These are phyloP conservation scores for Diabrotica virgifera DNA, from an alignment of 1,140 invertebrate species.

Conservation along the genomic window DNA sequence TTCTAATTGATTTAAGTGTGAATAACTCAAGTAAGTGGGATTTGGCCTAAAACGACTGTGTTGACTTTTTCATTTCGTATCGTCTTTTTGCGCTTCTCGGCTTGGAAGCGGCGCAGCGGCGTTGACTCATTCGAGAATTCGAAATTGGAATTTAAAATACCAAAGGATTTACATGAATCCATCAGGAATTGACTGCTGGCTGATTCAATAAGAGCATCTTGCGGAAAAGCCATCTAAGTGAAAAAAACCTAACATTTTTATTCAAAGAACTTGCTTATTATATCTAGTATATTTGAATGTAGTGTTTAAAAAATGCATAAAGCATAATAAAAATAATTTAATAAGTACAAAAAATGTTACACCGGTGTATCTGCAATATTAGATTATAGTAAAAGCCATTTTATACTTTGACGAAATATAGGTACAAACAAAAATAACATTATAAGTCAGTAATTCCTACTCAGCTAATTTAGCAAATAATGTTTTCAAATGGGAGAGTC, in stretches of 20 bases:
- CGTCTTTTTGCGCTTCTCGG: neutral
- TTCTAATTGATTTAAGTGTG: slow-evolving; percentile 3
- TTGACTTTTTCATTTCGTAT: neutral
- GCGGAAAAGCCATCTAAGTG: neutral
- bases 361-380: no score
- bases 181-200: slow-evolving; percentile 1
- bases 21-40: slow-evolving; percentile 2
- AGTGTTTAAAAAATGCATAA: no score
- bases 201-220: neutral
- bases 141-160: neutral
- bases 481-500: no score
- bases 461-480: no score
- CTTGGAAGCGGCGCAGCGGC: neutral
- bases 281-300: no score
- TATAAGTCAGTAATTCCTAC: no score
- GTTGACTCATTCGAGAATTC: neutral
- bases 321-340: no score
- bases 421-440: no score
- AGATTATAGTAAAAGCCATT: no score
- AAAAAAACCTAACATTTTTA: neutral
- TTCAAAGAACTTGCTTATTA: no score
- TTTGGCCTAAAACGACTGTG: neutral
- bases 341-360: no score
- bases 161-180: slow-evolving; percentile 2
- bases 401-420: no score